phyloP scores from a whole-genome alignment of 2,888 invertebrate species.

The Drepana falcataria region DNA sequence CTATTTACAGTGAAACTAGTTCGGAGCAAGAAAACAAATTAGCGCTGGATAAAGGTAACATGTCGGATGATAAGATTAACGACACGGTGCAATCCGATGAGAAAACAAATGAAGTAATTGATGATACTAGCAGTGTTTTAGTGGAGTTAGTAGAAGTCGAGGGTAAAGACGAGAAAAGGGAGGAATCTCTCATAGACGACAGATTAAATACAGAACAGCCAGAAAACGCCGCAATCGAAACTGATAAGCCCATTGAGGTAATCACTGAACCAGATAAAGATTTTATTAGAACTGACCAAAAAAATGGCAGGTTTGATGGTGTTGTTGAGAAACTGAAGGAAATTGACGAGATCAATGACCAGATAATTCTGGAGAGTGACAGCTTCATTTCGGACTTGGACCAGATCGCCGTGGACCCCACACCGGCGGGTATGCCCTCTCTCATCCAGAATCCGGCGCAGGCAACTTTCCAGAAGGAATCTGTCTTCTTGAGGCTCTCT shows the following conservation, averaged over 20 bases:
- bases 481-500: slow-evolving; percentile 95
- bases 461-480: slow-evolving; percentile 86
- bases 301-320: slow-evolving; percentile 46
- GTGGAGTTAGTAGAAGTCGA: slow-evolving; percentile 49
- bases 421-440: slow-evolving; percentile 50
- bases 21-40: slow-evolving; percentile 57
- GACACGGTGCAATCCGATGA: slow-evolving; percentile 50
- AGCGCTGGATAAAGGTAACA: slow-evolving; percentile 50
- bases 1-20: slow-evolving; percentile 48
- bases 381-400: slow-evolving; percentile 76
- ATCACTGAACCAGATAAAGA: slow-evolving; percentile 44
- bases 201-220: slow-evolving; percentile 33
- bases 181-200: slow-evolving; percentile 44
- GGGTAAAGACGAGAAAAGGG: slow-evolving; percentile 41
- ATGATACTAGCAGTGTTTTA: slow-evolving; percentile 34
- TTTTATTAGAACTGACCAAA: slow-evolving; percentile 35
- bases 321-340: slow-evolving; percentile 55
- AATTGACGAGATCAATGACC: slow-evolving; percentile 52
- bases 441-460: slow-evolving; percentile 55
- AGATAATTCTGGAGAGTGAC: slow-evolving; percentile 65
- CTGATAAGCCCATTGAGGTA: slow-evolving; percentile 38
- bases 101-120: slow-evolving; percentile 37
- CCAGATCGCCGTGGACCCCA: slow-evolving; percentile 68
- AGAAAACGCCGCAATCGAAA: slow-evolving; percentile 32
- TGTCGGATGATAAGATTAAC: slow-evolving; percentile 52